These are phyloP conservation scores for Chiroxiphia lanceolata DNA, from an alignment of 2,797 vertebrate genomes.

Conservation along the genomic window DNA sequence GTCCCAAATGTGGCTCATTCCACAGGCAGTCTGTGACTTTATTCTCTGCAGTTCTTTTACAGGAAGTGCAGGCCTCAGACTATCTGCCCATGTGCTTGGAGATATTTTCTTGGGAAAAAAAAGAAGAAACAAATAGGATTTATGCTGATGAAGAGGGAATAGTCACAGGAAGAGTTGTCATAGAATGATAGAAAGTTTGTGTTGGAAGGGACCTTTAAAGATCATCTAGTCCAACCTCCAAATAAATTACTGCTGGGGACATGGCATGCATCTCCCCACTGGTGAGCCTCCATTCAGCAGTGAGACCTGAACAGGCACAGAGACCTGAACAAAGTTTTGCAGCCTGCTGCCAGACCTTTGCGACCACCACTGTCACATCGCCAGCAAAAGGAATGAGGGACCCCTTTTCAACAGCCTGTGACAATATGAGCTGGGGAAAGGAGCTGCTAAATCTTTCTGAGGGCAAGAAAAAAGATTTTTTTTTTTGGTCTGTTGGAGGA, in stretches of 20 bases:
- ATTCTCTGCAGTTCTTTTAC: not conserved
- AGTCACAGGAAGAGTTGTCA: not conserved
- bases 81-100: not conserved
- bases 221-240: not conserved
- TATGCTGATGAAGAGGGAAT: not conserved
- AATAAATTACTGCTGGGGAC: not conserved
- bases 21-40: not conserved
- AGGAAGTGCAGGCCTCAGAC: not conserved
- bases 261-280: accelerated
- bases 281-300: not conserved
- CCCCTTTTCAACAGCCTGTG: not conserved
- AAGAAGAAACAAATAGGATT: not conserved
- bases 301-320: not conserved
- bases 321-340: not conserved
- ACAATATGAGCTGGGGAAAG: not conserved
- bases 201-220: not conserved
- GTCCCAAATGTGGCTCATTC: not conserved
- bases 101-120: accelerated
- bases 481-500: not conserved
- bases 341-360: not conserved
- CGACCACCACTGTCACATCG: not conserved
- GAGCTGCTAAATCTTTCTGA: not conserved
- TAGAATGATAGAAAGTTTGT: not conserved
- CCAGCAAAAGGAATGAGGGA: not conserved
- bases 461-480: not conserved